Base-by-base conservation (phyloP, 30 jellyfish, hydroid and myxozoan genomes). In the Haliclystus octoradiatus region DNA sequence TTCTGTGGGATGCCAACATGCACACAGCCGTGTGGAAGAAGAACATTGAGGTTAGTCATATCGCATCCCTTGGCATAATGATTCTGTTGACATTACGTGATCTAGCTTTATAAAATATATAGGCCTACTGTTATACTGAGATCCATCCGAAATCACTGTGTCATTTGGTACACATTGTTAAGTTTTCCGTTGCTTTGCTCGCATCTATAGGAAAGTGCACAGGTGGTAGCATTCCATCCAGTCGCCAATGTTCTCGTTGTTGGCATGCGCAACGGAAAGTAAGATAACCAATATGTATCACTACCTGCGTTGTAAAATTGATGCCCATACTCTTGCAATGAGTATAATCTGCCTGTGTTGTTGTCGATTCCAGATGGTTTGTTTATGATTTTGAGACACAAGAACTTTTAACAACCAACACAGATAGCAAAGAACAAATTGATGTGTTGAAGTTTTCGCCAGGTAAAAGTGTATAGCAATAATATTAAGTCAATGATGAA, bases 181-280 rank as follows among this genome's bases (percentile, higher is more conserved):
- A n/a, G n/a, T n/a, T n/a, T n/a, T n/a, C n/a, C n/a, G n/a, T n/a
- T n/a, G n/a, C n/a, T n/a, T n/a, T n/a, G n/a, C 19, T 9, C 9
- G 9, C 57, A 9, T 30, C 31, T 28, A 26, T 63, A 82, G 94
- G 94, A 82, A 28, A 81, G 91, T 34, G 89, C 94, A 13, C 94
- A 82, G 35, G 74, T 83, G 0, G 84, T 80, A 2, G 84, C 84
- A 1, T 82, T 82, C 33, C 94, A 82, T 49, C 94, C 94, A 68
- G 46, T 63, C 26, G 80, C 71, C 33, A 52, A 73, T 12, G 72
- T 82, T 40, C 7, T 82, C 49, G 85, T 83, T 23, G 49, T 82
- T 52, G 94, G 89, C 31, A 82, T 68, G 70, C 73, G 68, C 49
- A 73, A 79, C 51, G 94, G 94, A 49, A 82, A 81, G 94, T 82